Evolutionary conservation across 2,113 vertebrate genomes (phyloP), one percentile per base, ranked within the genome.

Genomic region (Desmodus rotundus): DNA sequence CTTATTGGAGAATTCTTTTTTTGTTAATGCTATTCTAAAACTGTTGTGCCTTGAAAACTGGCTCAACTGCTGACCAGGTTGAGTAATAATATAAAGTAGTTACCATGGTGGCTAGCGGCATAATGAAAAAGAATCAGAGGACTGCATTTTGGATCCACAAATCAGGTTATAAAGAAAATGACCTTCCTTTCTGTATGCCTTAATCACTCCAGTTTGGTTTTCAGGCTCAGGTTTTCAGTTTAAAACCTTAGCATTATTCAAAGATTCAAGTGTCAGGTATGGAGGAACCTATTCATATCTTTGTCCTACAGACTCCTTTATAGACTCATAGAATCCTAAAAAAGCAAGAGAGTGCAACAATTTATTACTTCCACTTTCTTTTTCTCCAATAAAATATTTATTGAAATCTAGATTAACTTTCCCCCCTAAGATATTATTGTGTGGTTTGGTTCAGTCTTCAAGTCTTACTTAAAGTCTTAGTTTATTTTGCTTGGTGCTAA

Each of bases 51-150:
- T 90, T 93, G 20, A 93, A 94, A 56, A 82, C 31, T 41, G 50
- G 38, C 17, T 76, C 38, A 84, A 91, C 4, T 70, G n/a, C 17
- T 67, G 83, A 82, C 45, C 80, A 91, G 31, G 65, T 24, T 73
- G 61, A 87, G 63, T 16, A 91, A 82, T 90, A 90, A 73, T 43
- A 91, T 43, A 76, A 95, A 92, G 77, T 80, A 43, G 13, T 96
- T 89, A 73, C 73, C 63, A 86, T 91, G 26, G 54, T 89, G 77
- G 82, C 56, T 81, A 84, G n/a, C 38, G 5, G 26, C 38, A 68
- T 95, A 94, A 74, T 87, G 61, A 76, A 93, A 95, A 96, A 88
- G 45, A 93, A 81, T 41, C 63, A 70, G 54, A 67, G 19, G 54
- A 28, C 43, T 72, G 31, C n/a, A 58, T 95, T 88, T 84, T n/a